Conservation (phyloP, 2,888 invertebrate genomes). For the Allolobophora icterica region DNA sequence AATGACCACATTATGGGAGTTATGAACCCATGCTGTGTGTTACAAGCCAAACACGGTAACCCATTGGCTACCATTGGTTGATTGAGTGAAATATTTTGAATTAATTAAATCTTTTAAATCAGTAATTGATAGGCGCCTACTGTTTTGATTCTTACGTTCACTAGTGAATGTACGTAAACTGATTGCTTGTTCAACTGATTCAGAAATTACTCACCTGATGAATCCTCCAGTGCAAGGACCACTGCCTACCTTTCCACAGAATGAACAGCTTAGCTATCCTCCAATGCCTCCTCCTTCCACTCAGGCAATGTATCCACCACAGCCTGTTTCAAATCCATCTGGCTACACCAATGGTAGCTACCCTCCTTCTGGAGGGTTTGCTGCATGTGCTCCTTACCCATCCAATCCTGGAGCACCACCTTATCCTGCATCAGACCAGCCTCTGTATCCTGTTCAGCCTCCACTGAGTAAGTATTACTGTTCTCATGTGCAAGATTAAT, state of each 20-base stretch:
- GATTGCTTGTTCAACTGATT: background rate
- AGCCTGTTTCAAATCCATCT: background rate
- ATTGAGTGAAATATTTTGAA: no score
- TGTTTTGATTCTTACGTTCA: background rate
- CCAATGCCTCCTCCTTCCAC: no score
- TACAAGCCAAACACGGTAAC: no score
- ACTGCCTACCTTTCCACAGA: background rate
- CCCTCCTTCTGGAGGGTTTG: background rate
- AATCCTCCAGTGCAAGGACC: constrained; percentile 22
- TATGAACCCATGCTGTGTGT: no score
- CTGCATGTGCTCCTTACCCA: background rate
- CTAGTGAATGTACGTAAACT: background rate
- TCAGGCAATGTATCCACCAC: constrained; percentile 14
- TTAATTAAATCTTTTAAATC: background rate
- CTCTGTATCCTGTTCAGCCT: constrained; percentile 17
- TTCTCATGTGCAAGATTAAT: background rate
- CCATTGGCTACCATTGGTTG: no score
- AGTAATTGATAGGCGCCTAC: background rate
- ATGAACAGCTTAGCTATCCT: constrained; percentile 22
- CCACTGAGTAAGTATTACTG: background rate
- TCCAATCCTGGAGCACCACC: background rate
- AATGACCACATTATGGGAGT: no score
- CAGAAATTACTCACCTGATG: constrained; percentile 13
- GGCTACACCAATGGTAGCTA: no score
- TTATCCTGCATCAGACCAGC: background rate